These are phyloP conservation scores for Ferrisia virgata DNA, from an alignment of 2,888 invertebrate species.

Conservation along the genomic window DNA sequence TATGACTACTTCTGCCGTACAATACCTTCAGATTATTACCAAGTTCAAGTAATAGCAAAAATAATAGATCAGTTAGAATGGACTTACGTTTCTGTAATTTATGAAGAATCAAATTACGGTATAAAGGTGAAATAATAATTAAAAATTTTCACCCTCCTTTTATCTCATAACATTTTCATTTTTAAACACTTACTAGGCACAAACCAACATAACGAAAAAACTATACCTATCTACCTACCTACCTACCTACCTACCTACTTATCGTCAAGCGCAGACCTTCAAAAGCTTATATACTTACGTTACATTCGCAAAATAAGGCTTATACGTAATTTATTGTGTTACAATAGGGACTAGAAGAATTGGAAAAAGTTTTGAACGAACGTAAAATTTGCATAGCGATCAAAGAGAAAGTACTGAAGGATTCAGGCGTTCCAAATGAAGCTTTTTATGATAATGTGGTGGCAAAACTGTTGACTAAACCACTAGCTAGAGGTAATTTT, in stretches of 20 bases:
- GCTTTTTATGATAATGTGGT: constrained; percentile 85
- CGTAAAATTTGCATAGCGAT: constrained; percentile 89
- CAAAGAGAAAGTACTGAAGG: constrained; percentile 90
- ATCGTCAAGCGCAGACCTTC: not conserved
- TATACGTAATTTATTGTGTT: constrained; percentile 39
- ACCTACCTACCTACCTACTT: too few relatives aligned
- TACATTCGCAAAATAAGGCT: not conserved
- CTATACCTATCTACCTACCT: not conserved
- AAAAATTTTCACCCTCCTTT: not conserved
- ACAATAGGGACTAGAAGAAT: constrained; percentile 68
- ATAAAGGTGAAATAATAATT: constrained; percentile 67
- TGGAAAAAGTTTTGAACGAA: constrained; percentile 79
- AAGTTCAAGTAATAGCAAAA: constrained; percentile 92
- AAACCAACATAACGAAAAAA: not conserved
- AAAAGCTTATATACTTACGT: not conserved
- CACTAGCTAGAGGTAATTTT: constrained; percentile 76
- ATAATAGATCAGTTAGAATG: constrained; percentile 81
- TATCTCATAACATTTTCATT: not conserved
- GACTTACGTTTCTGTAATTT: constrained; percentile 93
- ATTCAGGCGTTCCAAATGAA: constrained; percentile 89
- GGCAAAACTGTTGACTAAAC: constrained; percentile 72
- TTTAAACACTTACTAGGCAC: not conserved
- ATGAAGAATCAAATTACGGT: constrained; percentile 94
- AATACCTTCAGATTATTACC: constrained; percentile 91
- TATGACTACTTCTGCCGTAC: constrained; percentile 93